Evolutionary conservation across 1,140 invertebrate species (phyloP).

Genomic region (Drosophila nigrodunni): DNA sequence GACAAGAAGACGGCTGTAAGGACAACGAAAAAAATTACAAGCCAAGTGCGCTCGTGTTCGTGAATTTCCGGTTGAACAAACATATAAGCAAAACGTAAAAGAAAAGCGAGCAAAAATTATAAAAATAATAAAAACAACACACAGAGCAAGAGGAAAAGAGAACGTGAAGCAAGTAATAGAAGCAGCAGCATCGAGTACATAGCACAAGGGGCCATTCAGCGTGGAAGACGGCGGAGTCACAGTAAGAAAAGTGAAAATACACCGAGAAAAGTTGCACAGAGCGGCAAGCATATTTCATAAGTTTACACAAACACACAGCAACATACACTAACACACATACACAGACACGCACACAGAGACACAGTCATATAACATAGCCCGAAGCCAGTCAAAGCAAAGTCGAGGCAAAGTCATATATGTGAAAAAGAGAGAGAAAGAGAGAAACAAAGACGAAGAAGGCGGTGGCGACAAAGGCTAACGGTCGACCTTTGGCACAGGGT

Average conservation of each 20-base stretch:
- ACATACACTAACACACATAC: slow-evolving; percentile 22
- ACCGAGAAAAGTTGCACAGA: slow-evolving; percentile 65
- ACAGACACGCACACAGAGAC: slow-evolving; percentile 13
- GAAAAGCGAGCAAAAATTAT: slow-evolving; percentile 70
- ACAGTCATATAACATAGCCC: slow-evolving; percentile 46
- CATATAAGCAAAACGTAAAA: slow-evolving; percentile 81
- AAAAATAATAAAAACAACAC: slow-evolving; percentile 64
- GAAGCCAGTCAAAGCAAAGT: slow-evolving; percentile 56
- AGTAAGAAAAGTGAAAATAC: slow-evolving; percentile 80
- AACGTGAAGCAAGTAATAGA: neutral
- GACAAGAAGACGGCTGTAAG: slow-evolving; percentile 61
- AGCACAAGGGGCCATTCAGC: slow-evolving; percentile 20
- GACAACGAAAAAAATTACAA: slow-evolving; percentile 62
- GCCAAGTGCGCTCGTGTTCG: slow-evolving; percentile 80
- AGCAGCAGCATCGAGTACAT: slow-evolving; percentile 35
- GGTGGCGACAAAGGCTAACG: slow-evolving; percentile 73
- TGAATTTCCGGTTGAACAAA: slow-evolving; percentile 84
- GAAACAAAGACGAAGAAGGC: slow-evolving; percentile 3
- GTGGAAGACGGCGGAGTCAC: slow-evolving; percentile 27
- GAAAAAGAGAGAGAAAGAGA: slow-evolving; percentile 4
- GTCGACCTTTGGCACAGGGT: slow-evolving; percentile 78
- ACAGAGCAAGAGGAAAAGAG: slow-evolving; percentile 13
- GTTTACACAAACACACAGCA: slow-evolving; percentile 53
- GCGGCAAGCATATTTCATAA: slow-evolving; percentile 77
- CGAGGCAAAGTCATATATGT: slow-evolving; percentile 40